phyloP scores from a whole-genome alignment of 1,140 invertebrate species.

The Pentalonia nigronervosa region DNA sequence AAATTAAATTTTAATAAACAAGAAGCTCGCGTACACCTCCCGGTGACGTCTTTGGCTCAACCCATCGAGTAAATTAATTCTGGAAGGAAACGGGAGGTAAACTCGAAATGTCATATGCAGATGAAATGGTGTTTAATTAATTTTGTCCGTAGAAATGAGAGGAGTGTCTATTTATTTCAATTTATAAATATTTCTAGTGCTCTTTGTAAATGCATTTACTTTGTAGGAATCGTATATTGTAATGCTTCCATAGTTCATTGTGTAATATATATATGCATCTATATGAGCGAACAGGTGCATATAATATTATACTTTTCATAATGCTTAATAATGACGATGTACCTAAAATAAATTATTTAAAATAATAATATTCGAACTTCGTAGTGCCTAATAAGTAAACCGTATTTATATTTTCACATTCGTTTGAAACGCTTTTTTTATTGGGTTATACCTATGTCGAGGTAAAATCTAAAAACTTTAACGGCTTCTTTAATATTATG shows the following conservation, averaged over 20 bases:
- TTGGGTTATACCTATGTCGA: not conserved
- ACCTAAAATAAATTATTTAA: not conserved
- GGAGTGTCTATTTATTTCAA: conserved; percentile 43
- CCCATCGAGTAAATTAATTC: conserved; percentile 40
- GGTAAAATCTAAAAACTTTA: not conserved
- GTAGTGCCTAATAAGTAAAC: not conserved
- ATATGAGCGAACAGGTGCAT: not conserved
- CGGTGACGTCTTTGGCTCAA: not conserved
- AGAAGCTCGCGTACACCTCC: not conserved
- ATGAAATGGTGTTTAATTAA: conserved; percentile 36
- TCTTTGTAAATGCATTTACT: not conserved
- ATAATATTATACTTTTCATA: not conserved
- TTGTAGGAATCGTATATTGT: not conserved
- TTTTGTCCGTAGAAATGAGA: not conserved
- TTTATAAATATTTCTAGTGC: not conserved
- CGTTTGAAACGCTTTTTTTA: not conserved
- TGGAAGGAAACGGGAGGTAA: not conserved
- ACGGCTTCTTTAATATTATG: too few species aligned
- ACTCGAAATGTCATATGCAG: conserved; percentile 43
- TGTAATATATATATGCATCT: not conserved
- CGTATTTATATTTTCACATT: not conserved
- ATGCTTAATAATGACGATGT: not conserved
- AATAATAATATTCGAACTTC: not conserved
- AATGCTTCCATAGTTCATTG: not conserved
- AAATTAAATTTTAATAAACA: conserved; percentile 48